Evolutionary conservation across 2,888 invertebrate genomes (phyloP).

Genomic region (Patella ulyssiponensis): DNA sequence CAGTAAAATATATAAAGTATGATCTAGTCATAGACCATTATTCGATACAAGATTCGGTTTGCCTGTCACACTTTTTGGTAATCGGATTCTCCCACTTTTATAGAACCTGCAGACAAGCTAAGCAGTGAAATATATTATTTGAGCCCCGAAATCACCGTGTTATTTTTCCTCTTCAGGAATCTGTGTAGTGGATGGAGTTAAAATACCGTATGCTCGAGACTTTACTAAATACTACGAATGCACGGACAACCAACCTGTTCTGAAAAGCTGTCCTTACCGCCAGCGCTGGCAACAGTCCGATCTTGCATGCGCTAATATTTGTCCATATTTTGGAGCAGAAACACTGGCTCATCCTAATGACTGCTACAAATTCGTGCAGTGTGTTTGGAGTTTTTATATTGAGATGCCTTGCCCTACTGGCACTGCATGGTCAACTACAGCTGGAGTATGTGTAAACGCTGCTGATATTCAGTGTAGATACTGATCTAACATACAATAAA

Average conservation of each 20-base stretch:
- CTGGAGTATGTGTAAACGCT: no score
- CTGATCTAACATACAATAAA: no score
- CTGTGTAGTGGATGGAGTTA: not conserved
- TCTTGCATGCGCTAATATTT: not conserved
- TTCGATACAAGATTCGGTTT: no score
- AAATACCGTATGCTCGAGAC: not conserved
- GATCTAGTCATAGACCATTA: no score
- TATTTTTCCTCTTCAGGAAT: not conserved
- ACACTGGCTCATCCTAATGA: not conserved
- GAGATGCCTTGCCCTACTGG: not conserved
- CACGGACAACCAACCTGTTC: not conserved
- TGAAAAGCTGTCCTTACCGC: not conserved
- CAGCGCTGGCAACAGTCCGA: not conserved
- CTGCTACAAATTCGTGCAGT: not conserved
- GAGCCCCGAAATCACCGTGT: no score
- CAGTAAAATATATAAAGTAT: no score
- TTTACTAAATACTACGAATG: conserved; percentile 3
- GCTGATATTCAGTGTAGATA: no score
- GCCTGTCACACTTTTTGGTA: no score
- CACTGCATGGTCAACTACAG: not conserved
- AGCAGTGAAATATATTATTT: no score
- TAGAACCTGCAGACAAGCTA: no score
- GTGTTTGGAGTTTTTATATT: not conserved
- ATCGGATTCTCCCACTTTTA: no score
- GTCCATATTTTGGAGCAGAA: not conserved